Evolutionary conservation across 2,113 vertebrate genomes (phyloP), one percentile per base, ranked within the genome.

Genomic region (Microtus richardsoni): DNA sequence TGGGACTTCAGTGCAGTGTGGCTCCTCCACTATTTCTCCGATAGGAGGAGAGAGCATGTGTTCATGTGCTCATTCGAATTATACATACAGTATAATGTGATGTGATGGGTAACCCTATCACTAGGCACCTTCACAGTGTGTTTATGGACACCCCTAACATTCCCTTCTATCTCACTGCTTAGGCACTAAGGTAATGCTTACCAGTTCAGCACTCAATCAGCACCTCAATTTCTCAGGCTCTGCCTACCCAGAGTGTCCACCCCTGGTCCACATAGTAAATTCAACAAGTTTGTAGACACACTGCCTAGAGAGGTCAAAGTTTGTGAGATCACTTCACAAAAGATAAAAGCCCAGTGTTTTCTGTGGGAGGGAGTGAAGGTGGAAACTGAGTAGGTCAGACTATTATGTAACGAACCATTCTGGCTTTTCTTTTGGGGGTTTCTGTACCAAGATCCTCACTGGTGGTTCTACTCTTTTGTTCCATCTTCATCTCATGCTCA

Each of bases 401-500:
- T 41, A 96, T 97, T 96, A 97, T 94, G 96, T 89, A 96, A 93
- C 96, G 96, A 96, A 87, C 97, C 98, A 96, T 88, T 97, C 98
- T 93, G 97, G 88, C 96, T 97, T 98, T 97, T 95, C 98, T 98
- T 95, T 98, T 96, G 97, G 26, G 83, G 96, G 83, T 66, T 97
- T 98, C 97, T 97, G 97, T 88, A 98, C 97, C 96, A 98, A 98
- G 92, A 92, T 95, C 96, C 98, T 97, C 96, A 98, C 91, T 95
- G 95, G 91, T 82, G 0, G 7, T 95, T 97, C 98, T 96, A 97
- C 89, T 98, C 96, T 95, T 96, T 95, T 7, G 0, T 97, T 96
- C 97, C 79, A 74, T 97, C 97, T 97, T 98, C 16, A 0, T 91
- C 87, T 97, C 77, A 0, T 47, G 97, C 95, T 98, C 93, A 90